A percentile compares a stretch with the other conserved stretches of the same genome.
Evolutionary conservation across 2,113 vertebrate genomes (phyloP).

Genomic region (Calidris pugnax): DNA sequence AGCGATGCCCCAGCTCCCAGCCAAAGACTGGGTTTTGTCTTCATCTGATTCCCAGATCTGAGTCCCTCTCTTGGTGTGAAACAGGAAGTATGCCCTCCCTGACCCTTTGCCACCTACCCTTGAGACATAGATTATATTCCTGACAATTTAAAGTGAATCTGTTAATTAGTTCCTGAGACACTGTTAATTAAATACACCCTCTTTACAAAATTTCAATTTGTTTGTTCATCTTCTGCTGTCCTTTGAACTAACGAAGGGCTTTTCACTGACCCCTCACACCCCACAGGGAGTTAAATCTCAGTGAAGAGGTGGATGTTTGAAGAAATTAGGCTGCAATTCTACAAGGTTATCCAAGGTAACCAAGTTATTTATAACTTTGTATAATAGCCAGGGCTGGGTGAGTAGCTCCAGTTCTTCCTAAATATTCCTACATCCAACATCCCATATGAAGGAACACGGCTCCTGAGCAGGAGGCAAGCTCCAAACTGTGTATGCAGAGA

Average conservation of each 20-base stretch:
- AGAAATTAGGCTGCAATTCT: background rate
- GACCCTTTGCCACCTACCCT: background rate
- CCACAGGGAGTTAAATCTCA: constrained; percentile 1
- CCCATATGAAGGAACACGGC: fast-evolving
- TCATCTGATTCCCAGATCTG: background rate
- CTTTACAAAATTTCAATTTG: background rate
- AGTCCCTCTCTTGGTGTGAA: background rate
- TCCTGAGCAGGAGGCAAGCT: background rate
- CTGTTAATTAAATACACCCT: background rate
- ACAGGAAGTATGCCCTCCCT: background rate
- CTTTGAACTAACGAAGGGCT: background rate
- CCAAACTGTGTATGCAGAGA: background rate
- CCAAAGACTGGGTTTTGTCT: background rate
- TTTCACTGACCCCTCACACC: background rate
- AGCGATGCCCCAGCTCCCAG: background rate
- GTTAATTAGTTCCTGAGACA: constrained; percentile 11
- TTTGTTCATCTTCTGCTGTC: background rate
- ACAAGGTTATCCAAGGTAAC: constrained; percentile 20
- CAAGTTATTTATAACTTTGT: background rate
- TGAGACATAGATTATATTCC: background rate
- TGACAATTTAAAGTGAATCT: background rate
- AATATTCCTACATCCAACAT: background rate
- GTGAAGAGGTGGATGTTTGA: background rate
- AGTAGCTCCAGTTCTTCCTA: background rate
- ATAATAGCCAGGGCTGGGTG: background rate